phyloP scores from a whole-genome alignment of 64 coral and sea anemone genomes.

The Hydrozoanthus tunicans region DNA sequence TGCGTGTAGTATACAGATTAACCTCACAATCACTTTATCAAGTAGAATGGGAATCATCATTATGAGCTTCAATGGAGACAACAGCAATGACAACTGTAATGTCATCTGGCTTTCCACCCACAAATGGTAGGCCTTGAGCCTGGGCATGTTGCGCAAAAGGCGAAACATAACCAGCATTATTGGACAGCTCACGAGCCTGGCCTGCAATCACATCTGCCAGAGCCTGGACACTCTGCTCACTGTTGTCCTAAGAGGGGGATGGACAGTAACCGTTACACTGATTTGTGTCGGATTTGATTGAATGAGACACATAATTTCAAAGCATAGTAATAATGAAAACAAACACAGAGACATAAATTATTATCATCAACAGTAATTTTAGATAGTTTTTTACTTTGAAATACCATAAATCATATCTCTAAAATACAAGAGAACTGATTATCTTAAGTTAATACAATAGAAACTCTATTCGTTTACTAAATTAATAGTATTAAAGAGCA shows the following conservation, averaged over 20 bases:
- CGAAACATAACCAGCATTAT: constrained; percentile 82
- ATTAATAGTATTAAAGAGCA: too few species aligned
- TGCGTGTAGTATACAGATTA: too few species aligned
- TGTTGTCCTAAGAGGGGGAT: constrained; percentile 62
- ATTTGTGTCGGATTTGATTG: too few species aligned
- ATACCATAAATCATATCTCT: too few species aligned
- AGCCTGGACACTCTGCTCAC: constrained; percentile 72
- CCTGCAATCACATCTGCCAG: constrained; percentile 81
- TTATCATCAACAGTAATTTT: too few species aligned
- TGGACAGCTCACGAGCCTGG: constrained; percentile 74
- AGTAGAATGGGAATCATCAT: constrained; percentile 27
- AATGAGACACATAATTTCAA: too few species aligned
- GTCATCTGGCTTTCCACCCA: constrained; percentile 98
- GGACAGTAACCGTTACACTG: background rate
- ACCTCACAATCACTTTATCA: background rate
- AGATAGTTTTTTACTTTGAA: too few species aligned
- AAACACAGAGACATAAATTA: too few species aligned
- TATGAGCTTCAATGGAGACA: constrained; percentile 58
- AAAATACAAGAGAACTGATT: too few species aligned
- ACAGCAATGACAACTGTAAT: constrained; percentile 95
- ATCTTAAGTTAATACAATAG: too few species aligned
- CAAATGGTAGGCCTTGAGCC: constrained; percentile 75
- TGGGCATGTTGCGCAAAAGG: constrained; percentile 97
- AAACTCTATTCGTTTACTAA: too few species aligned
- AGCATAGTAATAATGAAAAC: too few species aligned